These are phyloP conservation scores for Dusona sp. DNA, from an alignment of 2,888 invertebrate genomes.

Conservation along the genomic window DNA sequence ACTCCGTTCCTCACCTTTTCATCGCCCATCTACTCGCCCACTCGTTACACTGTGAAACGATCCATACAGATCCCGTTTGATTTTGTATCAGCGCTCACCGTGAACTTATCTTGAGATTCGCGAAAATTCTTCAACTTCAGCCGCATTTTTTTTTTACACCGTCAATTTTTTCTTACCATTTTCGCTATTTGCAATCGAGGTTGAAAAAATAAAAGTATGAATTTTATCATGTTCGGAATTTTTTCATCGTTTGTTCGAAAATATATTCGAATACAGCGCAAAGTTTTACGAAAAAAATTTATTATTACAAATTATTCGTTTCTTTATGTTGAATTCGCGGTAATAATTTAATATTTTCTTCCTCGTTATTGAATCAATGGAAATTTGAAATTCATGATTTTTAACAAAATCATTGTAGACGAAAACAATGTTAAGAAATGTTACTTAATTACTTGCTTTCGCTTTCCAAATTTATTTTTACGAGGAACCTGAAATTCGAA, in stretches of 20 bases:
- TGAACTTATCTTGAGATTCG: constrained; percentile 10
- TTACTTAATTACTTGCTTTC: background rate
- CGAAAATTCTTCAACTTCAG: constrained; percentile 33
- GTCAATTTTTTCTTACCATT: background rate
- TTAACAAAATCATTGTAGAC: background rate
- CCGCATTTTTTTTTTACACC: background rate
- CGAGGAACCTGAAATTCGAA: background rate
- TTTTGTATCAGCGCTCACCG: constrained; percentile 27
- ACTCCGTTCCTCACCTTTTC: constrained; percentile 39
- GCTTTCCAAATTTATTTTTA: background rate
- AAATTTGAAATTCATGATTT: background rate
- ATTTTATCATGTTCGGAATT: background rate
- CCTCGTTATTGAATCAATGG: too few species aligned
- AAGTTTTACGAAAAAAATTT: background rate
- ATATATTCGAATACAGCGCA: background rate
- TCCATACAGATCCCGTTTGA: constrained; percentile 65
- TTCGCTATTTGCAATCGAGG: background rate
- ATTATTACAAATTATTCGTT: too few species aligned
- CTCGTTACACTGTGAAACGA: constrained; percentile 47
- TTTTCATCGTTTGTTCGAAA: background rate
- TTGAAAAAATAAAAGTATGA: background rate
- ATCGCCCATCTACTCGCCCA: constrained; percentile 21
- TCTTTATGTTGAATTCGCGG: too few species aligned
- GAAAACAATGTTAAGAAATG: background rate
- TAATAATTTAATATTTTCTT: too few species aligned